Conservation (phyloP, 2,888 invertebrate genomes). For the Aproaerema taeniolella region DNA sequence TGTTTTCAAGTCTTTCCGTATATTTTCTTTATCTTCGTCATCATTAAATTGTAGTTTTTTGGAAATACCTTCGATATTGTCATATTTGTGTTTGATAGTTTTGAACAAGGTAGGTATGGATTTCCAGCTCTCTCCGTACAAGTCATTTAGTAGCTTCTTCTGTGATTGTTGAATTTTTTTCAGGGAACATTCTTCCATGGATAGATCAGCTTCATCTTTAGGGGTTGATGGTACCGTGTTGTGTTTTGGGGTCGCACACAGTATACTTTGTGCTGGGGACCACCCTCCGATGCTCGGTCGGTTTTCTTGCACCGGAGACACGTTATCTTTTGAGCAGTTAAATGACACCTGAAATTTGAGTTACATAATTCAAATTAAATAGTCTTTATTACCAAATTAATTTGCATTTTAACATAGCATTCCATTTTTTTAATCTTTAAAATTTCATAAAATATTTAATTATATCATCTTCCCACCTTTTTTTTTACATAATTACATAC, state of each 20-base stretch:
- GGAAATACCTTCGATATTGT: slow-evolving; percentile 40
- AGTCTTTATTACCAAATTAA: too few relatives aligned
- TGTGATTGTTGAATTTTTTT: slow-evolving; percentile 59
- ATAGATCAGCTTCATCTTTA: slow-evolving; percentile 54
- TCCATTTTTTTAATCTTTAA: too few relatives aligned
- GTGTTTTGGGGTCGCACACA: slow-evolving; percentile 52
- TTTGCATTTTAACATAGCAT: too few relatives aligned
- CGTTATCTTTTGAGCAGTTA: slow-evolving; percentile 37
- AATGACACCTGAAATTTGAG: slow-evolving; percentile 48
- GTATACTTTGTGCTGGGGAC: slow-evolving; percentile 62
- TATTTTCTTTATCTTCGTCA: slow-evolving; percentile 60
- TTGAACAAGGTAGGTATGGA: slow-evolving; percentile 64
- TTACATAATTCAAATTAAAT: too few relatives aligned
- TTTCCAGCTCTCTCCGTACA: slow-evolving; percentile 77
- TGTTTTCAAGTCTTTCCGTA: slow-evolving; percentile 38
- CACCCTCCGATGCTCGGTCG: slow-evolving; percentile 55
- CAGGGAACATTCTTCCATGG: slow-evolving; percentile 54
- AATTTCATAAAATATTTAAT: too few relatives aligned
- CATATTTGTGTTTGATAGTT: slow-evolving; percentile 39
- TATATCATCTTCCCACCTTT: too few relatives aligned
- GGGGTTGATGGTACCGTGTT: slow-evolving; percentile 53
- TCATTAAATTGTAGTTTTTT: slow-evolving; percentile 52
- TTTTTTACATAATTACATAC: too few relatives aligned
- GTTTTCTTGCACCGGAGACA: slow-evolving; percentile 24
- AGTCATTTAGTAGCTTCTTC: slow-evolving; percentile 60